These are phyloP conservation scores for Macquaria australasica DNA, from an alignment of 2,113 vertebrate genomes.

Conservation along the genomic window DNA sequence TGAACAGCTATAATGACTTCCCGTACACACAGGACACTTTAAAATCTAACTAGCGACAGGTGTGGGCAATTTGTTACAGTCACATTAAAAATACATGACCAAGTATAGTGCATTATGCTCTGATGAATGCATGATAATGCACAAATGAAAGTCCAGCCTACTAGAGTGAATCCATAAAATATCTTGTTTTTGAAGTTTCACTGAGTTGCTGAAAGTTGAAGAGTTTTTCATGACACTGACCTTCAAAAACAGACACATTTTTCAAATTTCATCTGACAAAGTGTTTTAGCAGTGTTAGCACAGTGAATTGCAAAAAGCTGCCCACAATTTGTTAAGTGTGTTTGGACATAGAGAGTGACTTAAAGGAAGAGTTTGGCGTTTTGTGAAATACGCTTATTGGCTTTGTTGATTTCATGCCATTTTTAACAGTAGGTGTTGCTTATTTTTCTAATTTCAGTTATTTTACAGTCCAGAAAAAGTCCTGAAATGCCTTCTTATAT, in stretches of 20 bases:
- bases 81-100: constrained; percentile 59
- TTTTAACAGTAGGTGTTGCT: neutral
- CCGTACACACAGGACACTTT: constrained; percentile 7
- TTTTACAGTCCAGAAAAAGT: neutral
- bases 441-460: neutral
- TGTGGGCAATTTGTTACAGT: constrained; percentile 45
- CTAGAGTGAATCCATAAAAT: neutral
- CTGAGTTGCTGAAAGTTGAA: constrained; percentile 7
- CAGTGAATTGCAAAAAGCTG: neutral
- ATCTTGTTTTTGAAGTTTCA: constrained; percentile 17
- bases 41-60: constrained; percentile 32
- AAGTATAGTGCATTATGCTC: constrained; percentile 14
- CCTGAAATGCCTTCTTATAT: neutral
- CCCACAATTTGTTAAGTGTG: neutral
- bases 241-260: constrained; percentile 1
- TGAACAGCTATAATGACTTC: constrained; percentile 22
- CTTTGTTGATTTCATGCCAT: neutral
- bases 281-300: neutral
- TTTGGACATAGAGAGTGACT: neutral
- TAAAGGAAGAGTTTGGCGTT: neutral
- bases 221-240: neutral
- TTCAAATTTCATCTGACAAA: constrained; percentile 26
- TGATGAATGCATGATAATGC: constrained; percentile 23
- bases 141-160: neutral
- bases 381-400: neutral